phyloP scores from a whole-genome alignment of 2,888 invertebrate species.

The Luperina nickerlii region DNA sequence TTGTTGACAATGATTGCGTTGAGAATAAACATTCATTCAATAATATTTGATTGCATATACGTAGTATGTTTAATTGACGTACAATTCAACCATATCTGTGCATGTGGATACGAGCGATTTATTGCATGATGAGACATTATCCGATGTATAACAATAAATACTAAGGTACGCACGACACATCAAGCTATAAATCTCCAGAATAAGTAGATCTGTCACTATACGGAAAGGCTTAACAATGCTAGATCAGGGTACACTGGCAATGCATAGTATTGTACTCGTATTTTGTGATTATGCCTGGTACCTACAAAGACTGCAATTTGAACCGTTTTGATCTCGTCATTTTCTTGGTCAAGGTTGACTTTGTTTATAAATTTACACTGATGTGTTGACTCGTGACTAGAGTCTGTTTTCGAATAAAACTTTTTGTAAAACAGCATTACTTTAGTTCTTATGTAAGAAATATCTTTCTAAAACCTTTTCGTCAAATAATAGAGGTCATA shows the following conservation, averaged over 20 bases:
- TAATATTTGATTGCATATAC: background rate
- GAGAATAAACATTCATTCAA: background rate
- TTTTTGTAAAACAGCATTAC: background rate
- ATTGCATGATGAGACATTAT: constrained; percentile 6
- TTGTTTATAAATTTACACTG: constrained; percentile 24
- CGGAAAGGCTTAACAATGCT: background rate
- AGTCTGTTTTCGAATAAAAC: background rate
- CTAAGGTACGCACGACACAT: background rate
- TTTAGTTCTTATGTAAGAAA: background rate
- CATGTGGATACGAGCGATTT: constrained; percentile 7
- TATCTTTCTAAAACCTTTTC: background rate
- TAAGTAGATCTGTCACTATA: background rate
- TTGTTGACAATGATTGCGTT: background rate
- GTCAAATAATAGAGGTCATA: background rate
- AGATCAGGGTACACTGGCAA: background rate
- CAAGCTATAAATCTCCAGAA: background rate
- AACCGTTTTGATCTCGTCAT: background rate
- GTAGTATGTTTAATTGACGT: background rate
- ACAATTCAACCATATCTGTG: constrained; percentile 5
- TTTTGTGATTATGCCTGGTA: background rate
- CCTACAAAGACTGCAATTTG: background rate
- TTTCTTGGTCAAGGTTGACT: constrained; percentile 14
- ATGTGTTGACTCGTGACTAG: background rate
- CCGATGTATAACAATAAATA: constrained; percentile 2
- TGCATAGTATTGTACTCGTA: no score